These are phyloP conservation scores for Lomographa bimaculata DNA, from an alignment of 2,888 invertebrate species.

Conservation along the genomic window DNA sequence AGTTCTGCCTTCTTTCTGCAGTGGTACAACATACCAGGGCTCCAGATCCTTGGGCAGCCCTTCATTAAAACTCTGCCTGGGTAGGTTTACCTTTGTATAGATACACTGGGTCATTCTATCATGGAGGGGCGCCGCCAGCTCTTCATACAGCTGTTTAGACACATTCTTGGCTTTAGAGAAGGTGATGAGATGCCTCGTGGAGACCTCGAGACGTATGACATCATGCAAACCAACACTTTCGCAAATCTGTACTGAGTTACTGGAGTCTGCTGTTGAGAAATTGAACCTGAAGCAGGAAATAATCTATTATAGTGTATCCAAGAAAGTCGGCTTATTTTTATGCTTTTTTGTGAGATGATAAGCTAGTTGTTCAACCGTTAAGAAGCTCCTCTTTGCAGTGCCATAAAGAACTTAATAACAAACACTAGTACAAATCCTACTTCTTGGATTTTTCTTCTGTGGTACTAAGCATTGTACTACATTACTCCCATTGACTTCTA, in stretches of 20 bases:
- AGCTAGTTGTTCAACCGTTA: no score
- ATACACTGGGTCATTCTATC: slow-evolving; percentile 97
- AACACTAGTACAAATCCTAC: no score
- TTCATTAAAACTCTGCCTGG: slow-evolving; percentile 87
- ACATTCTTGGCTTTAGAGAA: slow-evolving; percentile 65
- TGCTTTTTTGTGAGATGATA: no score
- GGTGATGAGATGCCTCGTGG: slow-evolving; percentile 88
- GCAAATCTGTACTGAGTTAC: slow-evolving; percentile 98
- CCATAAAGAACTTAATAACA: no score
- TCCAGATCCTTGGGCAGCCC: slow-evolving; percentile 85
- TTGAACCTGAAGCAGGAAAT: slow-evolving; percentile 87
- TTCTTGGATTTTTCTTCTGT: no score
- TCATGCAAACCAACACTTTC: slow-evolving; percentile 90
- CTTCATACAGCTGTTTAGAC: slow-evolving; percentile 59
- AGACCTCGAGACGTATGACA: slow-evolving; percentile 92
- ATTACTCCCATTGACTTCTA: no score
- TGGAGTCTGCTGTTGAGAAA: slow-evolving; percentile 97
- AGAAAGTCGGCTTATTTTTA: no score
- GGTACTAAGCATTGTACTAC: no score
- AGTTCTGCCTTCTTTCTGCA: slow-evolving; percentile 88
- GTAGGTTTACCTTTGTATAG: slow-evolving; percentile 87
- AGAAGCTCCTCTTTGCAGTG: no score
- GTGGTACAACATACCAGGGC: slow-evolving; percentile 92
- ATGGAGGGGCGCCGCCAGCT: slow-evolving; percentile 86
- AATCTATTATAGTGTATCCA: no score